Conservation (phyloP, 2,888 invertebrate species). For the Apamea sordens region DNA sequence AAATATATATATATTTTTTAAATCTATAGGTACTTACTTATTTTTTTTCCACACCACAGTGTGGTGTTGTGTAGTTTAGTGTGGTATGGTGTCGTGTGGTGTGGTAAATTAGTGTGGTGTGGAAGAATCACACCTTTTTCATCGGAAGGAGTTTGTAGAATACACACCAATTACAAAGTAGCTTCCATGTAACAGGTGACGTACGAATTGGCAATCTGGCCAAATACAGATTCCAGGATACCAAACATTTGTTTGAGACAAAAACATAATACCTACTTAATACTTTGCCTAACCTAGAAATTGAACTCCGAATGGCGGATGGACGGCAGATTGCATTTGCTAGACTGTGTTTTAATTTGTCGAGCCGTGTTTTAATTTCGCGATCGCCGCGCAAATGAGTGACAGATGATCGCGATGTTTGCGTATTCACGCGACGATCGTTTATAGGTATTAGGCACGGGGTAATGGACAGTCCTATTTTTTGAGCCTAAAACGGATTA, state of each 20-base stretch:
- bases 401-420: background rate
- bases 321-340: background rate
- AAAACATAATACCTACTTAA: background rate
- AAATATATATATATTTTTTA: too few relatives aligned
- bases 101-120: too few relatives aligned
- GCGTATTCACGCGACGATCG: background rate
- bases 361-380: background rate
- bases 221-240: background rate
- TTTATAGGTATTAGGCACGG: background rate
- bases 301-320: background rate
- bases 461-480: background rate
- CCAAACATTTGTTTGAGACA: background rate
- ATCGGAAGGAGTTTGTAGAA: background rate
- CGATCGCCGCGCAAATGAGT: background rate
- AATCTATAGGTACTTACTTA: too few relatives aligned
- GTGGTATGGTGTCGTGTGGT: too few relatives aligned
- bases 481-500: background rate
- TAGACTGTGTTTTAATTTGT: background rate
- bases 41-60: too few relatives aligned
- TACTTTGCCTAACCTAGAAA: background rate
- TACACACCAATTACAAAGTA: background rate
- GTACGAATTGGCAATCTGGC: background rate
- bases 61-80: too few relatives aligned
- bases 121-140: background rate
- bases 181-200: background rate